Base-by-base conservation (phyloP, 2,888 invertebrate species). In the Tridacna crocea region DNA sequence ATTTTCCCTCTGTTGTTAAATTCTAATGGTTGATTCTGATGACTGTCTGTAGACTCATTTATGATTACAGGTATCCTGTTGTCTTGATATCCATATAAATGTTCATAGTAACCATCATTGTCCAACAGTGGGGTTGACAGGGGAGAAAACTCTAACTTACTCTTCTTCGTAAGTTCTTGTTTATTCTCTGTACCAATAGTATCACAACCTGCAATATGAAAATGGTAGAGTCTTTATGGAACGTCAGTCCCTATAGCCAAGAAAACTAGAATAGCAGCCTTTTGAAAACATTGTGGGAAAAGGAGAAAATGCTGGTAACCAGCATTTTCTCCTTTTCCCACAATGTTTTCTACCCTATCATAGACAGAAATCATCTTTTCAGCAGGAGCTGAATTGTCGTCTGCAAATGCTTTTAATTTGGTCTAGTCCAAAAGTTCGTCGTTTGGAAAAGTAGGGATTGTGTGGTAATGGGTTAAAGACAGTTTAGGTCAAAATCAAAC, bases 81-180 rank as follows among this genome's bases (percentile, higher is more conserved):
- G 81, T n/a, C n/a, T 58, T 19, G 46, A 77, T 85, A 89, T 8
- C 88, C 89, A 84, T 87, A 88, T 36, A 82, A 58, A 12, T 81
- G 74, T 24, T 48, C 68, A 26, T 83, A 86, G n/a, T 26, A 15
- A 26, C 72, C 60, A 12, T 88, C 88, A 26, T 77, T 66, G 0
- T 85, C 83, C 10, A 91, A 79, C 2, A 91, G 72, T n/a, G 91
- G 90, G n/a, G 88, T 84, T 51, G 78, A 60, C 70, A 87, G 27
- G 0, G 82, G 78, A 22, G 58, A 19, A 73, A 82, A 77, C 22
- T 75, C 74, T 74, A 36, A n/a, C 19, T 47, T 22, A 17, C 24
- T 70, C 26, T 51, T 70, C 70, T 70, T 70, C 26, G n/a, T 15
- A 17, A 17, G 12, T 22, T 70, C 26, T 10, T 22, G 8, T 51